Evolutionary conservation across 2,888 invertebrate genomes (phyloP), one percentile per base, ranked within the genome.

Genomic region (Odontocolon sp.): DNA sequence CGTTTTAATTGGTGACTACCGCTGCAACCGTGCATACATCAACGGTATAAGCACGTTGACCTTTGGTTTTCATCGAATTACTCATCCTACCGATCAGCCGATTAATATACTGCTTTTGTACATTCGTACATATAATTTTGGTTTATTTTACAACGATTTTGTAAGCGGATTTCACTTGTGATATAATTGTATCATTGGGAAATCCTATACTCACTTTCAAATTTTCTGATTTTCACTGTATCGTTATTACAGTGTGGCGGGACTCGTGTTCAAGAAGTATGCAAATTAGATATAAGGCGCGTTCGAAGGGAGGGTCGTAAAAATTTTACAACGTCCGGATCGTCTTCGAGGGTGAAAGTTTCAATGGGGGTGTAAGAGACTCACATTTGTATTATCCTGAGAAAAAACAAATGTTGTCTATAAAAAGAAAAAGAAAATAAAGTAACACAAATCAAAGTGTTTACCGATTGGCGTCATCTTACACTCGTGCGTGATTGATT

Each of bases 41-140:
- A 59, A 50, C 68, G 77, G 57, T 57, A 77, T 73, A 77, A 77
- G 77, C 57, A 77, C 83, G 81, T 85, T 86, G 87, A 88, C 88
- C 87, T 87, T 87, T 85, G 86, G 86, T 83, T 85, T 85, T 85
- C 84, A 81, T 77, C 84, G 82, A 84, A 73, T 71, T 50, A 31
- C 71, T 72, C 72, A 36, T 73, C 50, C 33, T 68, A 69, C 42
- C 42, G 77, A 77, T 66, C 68, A 69, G 16, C 50, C 52, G 72
- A 68, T 73, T 73, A 54, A 54, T 47, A 40, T 57, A 40, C 64
- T 16, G 14, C 16, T 6, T 8, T 16, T 18, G 28, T 54, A 73
- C 52, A 31, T 11, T 42, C 66, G 33, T 59, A 14, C 40, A 36
- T 28, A 63, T 77, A 23, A 72, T 64, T 72, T 64, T 54, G 50